Base-by-base conservation (phyloP, 2,797 vertebrate genomes). In the Eidolon dupreanum region DNA sequence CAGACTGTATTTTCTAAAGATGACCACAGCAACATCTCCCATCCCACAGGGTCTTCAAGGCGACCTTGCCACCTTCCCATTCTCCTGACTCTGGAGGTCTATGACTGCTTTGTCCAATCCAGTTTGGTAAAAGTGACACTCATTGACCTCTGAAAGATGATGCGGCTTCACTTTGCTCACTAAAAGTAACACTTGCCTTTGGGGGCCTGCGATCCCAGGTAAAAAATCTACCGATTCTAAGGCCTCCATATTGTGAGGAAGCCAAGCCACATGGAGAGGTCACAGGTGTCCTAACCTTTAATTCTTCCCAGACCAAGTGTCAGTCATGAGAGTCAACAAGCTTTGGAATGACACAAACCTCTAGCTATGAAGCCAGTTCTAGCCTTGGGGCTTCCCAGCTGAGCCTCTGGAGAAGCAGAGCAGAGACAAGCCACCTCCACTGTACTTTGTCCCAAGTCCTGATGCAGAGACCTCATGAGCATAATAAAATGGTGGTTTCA, bases 231-330 rank as follows among this genome's bases (percentile, higher is more conserved):
- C n/a, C 57, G 0, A 9, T 63, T n/a, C 13, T 31, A 15, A 55
- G 36, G 10, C 36, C 53, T 49, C 57, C 71, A 11, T 8, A 36
- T 10, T 4, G 2, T 4, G 38, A 90, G 43, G 71, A 63, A 68
- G 63, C 38, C 57, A 92, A 6, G 31, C 46, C 57, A 89, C 24
- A 6, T 1, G 2, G 15, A 65, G 38, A 90, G 24, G 38, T 49
- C 46, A 22, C 0, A 0, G 61, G 4, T 1, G 0, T 17, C 74
- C 73, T 51, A 3, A 41, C 22, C 43, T 41, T 74, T 24, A 43
- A 31, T 28, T 51, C 19, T 3, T 12, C 53, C 6, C 28, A n/a
- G 46, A 19, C 46, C 6, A 12, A 6, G 31, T 12, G 73, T 49
- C 66, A 31, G 43, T 33, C 0, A 0, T 16, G 13, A 13, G 43